Base-by-base conservation (phyloP, 2,113 vertebrate species). In the Festucalex cinctus region DNA sequence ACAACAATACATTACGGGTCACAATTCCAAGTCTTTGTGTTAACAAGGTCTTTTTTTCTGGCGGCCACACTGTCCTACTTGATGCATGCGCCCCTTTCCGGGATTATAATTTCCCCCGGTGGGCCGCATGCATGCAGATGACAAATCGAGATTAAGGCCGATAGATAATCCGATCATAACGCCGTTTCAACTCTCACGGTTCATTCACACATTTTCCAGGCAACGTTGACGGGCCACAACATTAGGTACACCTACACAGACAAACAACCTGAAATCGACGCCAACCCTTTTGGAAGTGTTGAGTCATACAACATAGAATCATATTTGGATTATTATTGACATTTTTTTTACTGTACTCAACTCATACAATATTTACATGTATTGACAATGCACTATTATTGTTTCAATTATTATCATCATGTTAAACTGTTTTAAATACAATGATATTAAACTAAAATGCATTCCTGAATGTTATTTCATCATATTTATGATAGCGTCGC, bases 81-180 rank as follows among this genome's bases (percentile, higher is more conserved):
- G 64, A 32, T 72, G 80, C 56, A 28, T 75, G 54, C 71, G 71
- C 46, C 70, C 56, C 71, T 70, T 74, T 63, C 22, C 62, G 70
- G 75, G 84, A 85, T 88, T 84, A 86, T 84, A 58, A 74, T 82
- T 75, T 80, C 68, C 71, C 81, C 53, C 63, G 62, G 58, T 68
- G 69, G 80, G 73, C 54, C 51, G 26, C 54, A 26, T 32, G 54
- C 78, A 65, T 49, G 44, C 63, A 75, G 77, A 86, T 81, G 82
- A 90, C 71, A 87, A 79, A 83, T 86, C 32, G 60, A 85, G 89
- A 92, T 91, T 90, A 92, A 91, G 78, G 78, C 75, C 71, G 81
- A 82, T 72, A 80, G 82, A 88, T 90, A 90, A 91, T 90, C 88
- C 74, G 70, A 76, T 83, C 73, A 70, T 32, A 57, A 49, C 19